Conservation (phyloP, 23 tunicate species). For the Trididemnum miniatum region DNA sequence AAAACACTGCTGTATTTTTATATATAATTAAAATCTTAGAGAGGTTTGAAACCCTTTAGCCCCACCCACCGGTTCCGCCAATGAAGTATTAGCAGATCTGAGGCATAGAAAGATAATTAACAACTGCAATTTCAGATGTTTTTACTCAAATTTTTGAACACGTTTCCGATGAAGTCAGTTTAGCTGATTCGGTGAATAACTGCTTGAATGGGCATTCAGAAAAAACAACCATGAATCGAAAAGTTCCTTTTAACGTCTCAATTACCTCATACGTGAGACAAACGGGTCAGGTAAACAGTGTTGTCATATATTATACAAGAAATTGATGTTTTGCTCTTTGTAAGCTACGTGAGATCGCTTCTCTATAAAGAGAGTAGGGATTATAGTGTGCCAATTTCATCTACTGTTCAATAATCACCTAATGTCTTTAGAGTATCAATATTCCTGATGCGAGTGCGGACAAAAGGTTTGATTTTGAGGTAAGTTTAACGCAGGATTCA, state of each 20-base stretch:
- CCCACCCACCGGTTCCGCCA: too few species aligned
- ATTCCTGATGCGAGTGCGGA: conserved; percentile 50
- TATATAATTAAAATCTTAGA: too few species aligned
- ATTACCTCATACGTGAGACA: conserved; percentile 76
- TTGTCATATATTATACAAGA: too few species aligned
- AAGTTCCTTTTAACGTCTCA: conserved; percentile 77
- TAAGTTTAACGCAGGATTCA: conserved; percentile 16
- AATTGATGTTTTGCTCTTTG: too few species aligned
- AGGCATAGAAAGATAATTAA: too few species aligned
- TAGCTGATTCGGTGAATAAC: neutral
- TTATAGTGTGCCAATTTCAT: too few species aligned
- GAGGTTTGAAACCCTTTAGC: too few species aligned
- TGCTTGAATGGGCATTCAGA: conserved; percentile 11
- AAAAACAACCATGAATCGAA: neutral
- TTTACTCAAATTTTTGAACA: conserved; percentile 86
- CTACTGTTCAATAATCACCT: neutral
- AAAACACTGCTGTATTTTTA: too few species aligned
- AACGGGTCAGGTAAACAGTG: conserved; percentile 61
- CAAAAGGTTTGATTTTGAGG: conserved; percentile 69
- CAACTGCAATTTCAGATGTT: conserved; percentile 59
- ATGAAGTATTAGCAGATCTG: too few species aligned
- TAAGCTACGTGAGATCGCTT: too few species aligned
- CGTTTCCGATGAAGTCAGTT: conserved; percentile 42
- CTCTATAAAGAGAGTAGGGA: too few species aligned
- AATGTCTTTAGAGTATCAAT: conserved; percentile 62